Evolutionary conservation across 92 coral and sea anemone species (phyloP), one percentile per base, ranked within the genome.

Genomic region (Blastomussa wellsi): DNA sequence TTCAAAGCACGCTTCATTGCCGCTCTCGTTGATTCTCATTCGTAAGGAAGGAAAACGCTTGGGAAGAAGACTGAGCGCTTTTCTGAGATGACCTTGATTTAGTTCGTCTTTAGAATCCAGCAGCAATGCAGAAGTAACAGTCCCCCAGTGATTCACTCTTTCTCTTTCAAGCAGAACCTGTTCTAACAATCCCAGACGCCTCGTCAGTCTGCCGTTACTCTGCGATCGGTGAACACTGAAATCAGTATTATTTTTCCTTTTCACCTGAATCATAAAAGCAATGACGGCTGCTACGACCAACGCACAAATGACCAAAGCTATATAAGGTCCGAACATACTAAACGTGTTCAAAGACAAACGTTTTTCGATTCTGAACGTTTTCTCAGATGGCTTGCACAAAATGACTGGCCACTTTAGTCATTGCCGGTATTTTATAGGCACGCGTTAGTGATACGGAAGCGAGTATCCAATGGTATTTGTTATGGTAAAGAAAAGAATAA

Each of bases 151-250:
- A 53, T 86, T 71, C 24, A 70, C 60, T 38, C 48, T 77, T 33
- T 78, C 85, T 85, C 89, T 51, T 69, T 86, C 89, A 12, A 86
- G 53, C 31, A 85, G 17, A 44, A 79, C 89, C 13, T 20, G 76
- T 71, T 86, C 79, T 10, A 70, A n/a, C 52, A 22, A 16, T 7
- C 89, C 89, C 32, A 79, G 79, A 16, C 48, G 89, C 17, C 88
- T 76, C 33, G 88, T 59, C n/a, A 48, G 26, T 59, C 60, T 84
- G 24, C 24, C 29, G 19, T 82, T 17, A 37, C 6, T 70, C 52
- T 29, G 75, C 7, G 53, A 51, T 0, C 37, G 37, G 5, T 70
- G 66, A 24, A 71, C 69, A 51, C 36, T 71, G 1, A 39, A 70
- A 71, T 72, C 71, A 24, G 9, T 0, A 29, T 8, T 16, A 28